phyloP scores from a whole-genome alignment of 2,888 invertebrate genomes.

The Tenodera sinensis region DNA sequence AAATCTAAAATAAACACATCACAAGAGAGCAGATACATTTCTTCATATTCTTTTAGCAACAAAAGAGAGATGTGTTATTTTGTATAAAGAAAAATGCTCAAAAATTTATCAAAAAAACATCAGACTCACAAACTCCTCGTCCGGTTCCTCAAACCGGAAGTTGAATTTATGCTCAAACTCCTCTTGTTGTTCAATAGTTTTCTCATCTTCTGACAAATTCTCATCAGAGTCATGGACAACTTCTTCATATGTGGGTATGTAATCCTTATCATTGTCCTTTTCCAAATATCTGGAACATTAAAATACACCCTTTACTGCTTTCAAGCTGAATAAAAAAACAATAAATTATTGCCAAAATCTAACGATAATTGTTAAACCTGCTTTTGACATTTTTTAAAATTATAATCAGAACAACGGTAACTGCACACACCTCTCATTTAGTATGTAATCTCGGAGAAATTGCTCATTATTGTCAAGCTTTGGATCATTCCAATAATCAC shows the following conservation, averaged over 20 bases:
- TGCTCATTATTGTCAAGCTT: constrained; percentile 79
- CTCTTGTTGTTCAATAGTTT: constrained; percentile 74
- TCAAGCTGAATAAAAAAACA: not conserved
- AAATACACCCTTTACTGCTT: not conserved
- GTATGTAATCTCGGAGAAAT: constrained; percentile 87
- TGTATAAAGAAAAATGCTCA: not conserved
- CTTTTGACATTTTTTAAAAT: not conserved
- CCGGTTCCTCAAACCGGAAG: constrained; percentile 95
- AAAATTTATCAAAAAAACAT: too few species aligned
- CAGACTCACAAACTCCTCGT: constrained; percentile 74
- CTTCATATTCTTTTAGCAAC: too few species aligned
- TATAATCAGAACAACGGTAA: constrained; percentile 29
- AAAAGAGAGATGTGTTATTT: not conserved
- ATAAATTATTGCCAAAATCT: too few species aligned
- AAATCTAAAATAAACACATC: too few species aligned
- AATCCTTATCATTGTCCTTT: constrained; percentile 48
- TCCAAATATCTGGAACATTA: constrained; percentile 30
- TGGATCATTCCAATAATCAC: constrained; percentile 81
- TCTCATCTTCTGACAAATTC: constrained; percentile 73
- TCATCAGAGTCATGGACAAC: constrained; percentile 58
- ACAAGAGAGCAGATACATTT: too few species aligned
- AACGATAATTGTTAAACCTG: too few species aligned
- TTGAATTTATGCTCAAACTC: constrained; percentile 94
- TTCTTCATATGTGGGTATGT: constrained; percentile 62
- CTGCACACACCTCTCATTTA: constrained; percentile 68